Evolutionary conservation across 2,113 vertebrate genomes (phyloP).

Genomic region (Sterrhoptilus dennistouni): DNA sequence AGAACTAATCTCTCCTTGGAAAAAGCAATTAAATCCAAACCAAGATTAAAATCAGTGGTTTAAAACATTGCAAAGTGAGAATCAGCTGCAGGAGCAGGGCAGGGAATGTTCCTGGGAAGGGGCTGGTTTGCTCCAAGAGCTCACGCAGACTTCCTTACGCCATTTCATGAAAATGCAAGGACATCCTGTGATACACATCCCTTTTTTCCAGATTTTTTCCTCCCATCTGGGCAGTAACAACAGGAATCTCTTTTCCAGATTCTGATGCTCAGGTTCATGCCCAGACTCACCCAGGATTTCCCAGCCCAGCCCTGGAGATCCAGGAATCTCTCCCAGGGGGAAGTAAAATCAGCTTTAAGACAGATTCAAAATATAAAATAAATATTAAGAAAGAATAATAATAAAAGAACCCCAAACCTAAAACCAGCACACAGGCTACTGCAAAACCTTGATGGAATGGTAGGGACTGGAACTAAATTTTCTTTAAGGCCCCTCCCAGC

Average conservation of each 20-base stretch:
- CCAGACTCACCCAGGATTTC: not conserved
- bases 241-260: not conserved
- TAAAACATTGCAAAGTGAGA: not conserved
- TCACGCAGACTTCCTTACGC: accelerated
- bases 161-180: accelerated
- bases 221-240: not conserved
- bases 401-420: not conserved
- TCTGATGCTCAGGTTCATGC: not conserved
- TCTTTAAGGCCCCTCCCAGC: not conserved
- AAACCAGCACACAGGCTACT: not conserved
- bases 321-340: no score
- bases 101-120: not conserved
- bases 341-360: not conserved
- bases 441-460: not conserved
- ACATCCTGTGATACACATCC: accelerated
- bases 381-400: not conserved
- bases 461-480: not conserved
- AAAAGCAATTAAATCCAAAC: not conserved
- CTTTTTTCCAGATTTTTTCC: not conserved
- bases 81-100: not conserved
- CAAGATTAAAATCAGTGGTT: constrained; percentile 1
- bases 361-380: accelerated
- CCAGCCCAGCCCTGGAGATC: not conserved
- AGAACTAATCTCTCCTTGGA: not conserved
- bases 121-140: not conserved